These are phyloP conservation scores for Subacronicta megacephala DNA, from an alignment of 2,888 invertebrate genomes.

Conservation along the genomic window DNA sequence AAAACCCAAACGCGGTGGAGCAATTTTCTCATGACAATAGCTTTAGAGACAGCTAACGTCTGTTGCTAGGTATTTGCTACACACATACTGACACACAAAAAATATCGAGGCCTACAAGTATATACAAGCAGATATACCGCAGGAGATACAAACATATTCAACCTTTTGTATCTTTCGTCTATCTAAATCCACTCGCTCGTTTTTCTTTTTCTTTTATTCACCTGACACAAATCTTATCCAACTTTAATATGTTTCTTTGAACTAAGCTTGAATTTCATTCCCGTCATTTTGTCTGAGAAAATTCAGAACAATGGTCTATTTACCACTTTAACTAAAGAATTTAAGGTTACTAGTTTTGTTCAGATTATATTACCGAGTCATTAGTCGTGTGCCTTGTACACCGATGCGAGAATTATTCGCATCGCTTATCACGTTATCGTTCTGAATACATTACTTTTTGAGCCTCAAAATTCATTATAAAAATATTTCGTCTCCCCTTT, in stretches of 20 bases:
- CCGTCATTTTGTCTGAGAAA: slow-evolving; percentile 40
- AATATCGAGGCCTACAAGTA: slow-evolving; percentile 41
- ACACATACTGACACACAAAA: slow-evolving; percentile 55
- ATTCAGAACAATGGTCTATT: slow-evolving; percentile 44
- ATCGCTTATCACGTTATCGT: slow-evolving; percentile 25
- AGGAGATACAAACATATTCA: slow-evolving; percentile 26
- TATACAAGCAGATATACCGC: slow-evolving; percentile 33
- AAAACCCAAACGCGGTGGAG: slow-evolving; percentile 79
- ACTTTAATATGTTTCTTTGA: slow-evolving; percentile 10
- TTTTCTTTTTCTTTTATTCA: slow-evolving; percentile 13
- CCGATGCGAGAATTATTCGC: slow-evolving; percentile 34
- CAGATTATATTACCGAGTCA: slow-evolving; percentile 40
- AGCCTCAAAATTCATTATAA: slow-evolving; percentile 43
- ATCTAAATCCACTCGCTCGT: slow-evolving; percentile 7
- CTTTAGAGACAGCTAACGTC: slow-evolving; percentile 75
- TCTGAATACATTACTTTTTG: slow-evolving; percentile 35
- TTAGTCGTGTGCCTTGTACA: slow-evolving; percentile 44
- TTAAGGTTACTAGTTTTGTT: slow-evolving; percentile 44
- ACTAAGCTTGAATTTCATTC: slow-evolving; percentile 33
- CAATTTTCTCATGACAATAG: slow-evolving; percentile 85
- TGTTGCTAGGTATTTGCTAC: slow-evolving; percentile 57
- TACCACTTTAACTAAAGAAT: slow-evolving; percentile 38
- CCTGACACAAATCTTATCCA: slow-evolving; percentile 25
- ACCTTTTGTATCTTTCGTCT: slow-evolving; percentile 27
- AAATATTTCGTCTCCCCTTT: slow-evolving; percentile 62